Conservation (phyloP, 2,797 vertebrate genomes). For the Macroramphosus scolopax region DNA sequence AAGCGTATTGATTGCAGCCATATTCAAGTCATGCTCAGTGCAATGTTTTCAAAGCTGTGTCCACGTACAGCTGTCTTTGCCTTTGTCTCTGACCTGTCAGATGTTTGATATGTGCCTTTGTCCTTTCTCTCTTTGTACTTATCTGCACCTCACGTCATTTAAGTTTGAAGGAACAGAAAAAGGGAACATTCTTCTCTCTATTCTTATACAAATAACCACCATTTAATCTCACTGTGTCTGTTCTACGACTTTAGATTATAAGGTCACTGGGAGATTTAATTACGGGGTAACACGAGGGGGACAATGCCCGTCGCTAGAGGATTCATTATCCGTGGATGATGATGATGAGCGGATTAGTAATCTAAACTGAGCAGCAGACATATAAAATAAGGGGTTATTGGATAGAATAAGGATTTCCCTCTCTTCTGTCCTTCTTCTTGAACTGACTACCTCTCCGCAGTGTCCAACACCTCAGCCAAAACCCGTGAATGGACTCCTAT, state of each 20-base stretch:
- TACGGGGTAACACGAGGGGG: neutral
- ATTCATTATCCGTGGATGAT: slow-evolving; percentile 10
- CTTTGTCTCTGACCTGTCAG: slow-evolving; percentile 65
- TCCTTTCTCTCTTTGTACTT: slow-evolving; percentile 67
- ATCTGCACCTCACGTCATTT: slow-evolving; percentile 72
- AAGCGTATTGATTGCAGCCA: slow-evolving; percentile 38
- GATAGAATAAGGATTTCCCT: slow-evolving; percentile 61
- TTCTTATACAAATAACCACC: slow-evolving; percentile 7
- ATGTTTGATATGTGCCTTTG: slow-evolving; percentile 69
- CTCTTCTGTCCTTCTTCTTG: slow-evolving; percentile 75
- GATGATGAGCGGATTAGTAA: slow-evolving; percentile 8
- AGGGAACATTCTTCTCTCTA: slow-evolving; percentile 48
- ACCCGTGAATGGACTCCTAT: slow-evolving; percentile 68
- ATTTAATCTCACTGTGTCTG: neutral
- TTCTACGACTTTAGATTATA: neutral
- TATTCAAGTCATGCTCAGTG: slow-evolving; percentile 76
- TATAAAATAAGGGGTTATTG: slow-evolving; percentile 14
- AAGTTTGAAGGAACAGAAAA: slow-evolving; percentile 62
- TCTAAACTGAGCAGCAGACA: slow-evolving; percentile 18
- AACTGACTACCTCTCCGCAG: slow-evolving; percentile 79
- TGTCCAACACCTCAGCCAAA: slow-evolving; percentile 70
- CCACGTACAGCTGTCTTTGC: slow-evolving; percentile 61
- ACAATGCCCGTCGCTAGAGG: neutral
- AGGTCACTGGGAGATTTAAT: neutral
- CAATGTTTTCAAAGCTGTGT: slow-evolving; percentile 54